Evolutionary conservation across 2,888 invertebrate species (phyloP), one percentile per base, ranked within the genome.

Genomic region (Drosophila antonietae): DNA sequence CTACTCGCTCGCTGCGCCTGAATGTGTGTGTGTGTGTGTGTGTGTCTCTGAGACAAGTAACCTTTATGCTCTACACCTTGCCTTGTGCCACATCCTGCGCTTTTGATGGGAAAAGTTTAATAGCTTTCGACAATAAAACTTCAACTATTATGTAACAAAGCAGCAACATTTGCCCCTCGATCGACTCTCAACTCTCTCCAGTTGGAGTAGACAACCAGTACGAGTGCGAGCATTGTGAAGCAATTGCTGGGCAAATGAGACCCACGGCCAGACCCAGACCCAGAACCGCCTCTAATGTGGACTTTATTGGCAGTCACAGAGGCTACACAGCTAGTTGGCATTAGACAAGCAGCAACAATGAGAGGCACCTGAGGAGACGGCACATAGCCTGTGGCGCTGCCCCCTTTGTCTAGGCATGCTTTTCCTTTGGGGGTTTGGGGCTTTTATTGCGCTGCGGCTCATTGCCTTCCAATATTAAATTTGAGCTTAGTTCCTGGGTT

Each of bases 61-160:
- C 63, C 81, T 88, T 88, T 83, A 88, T 85, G 83, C 78, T 67
- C 52, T 81, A 82, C 85, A 88, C 84, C 85, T 81, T 80, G 67
- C 70, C 72, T 78, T 86, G 81, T 78, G 88, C 72, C 79, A 73
- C 80, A 84, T 78, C 80, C 87, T 71, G 76, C 58, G 75, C 83
- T 74, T 81, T 81, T 90, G 90, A 90, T 90, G 89, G 88, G 80
- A 90, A 90, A 90, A 90, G 90, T 90, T 90, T 90, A 90, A 90
- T 90, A 86, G 89, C 88, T 86, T 90, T 89, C 88, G 80, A 88
- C 88, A 90, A 90, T 90, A 89, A 89, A 90, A 90, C 84, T 89
- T 89, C 78, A 86, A 84, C 87, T 80, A 89, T 89, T 89, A 83
- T 84, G 75, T 81, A 88, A 88, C 85, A 88, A 87, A 89, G 81